phyloP scores from a whole-genome alignment of 2,113 vertebrate genomes.

The Notiomystis cincta region DNA sequence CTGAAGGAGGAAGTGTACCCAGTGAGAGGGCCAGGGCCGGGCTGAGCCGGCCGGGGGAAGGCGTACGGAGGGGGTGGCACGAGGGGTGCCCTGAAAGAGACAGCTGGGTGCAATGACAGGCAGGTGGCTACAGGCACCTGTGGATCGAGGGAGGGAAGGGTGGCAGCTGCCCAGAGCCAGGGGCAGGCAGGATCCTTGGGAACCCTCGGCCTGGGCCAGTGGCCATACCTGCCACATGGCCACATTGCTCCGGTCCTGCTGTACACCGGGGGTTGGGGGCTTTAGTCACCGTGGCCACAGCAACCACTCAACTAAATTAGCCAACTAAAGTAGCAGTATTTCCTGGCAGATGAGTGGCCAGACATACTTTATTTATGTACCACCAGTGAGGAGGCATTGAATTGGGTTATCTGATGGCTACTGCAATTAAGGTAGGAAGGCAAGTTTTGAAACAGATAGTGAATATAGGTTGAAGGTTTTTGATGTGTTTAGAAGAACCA shows the following conservation, averaged over 20 bases:
- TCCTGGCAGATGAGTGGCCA: not conserved
- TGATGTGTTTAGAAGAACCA: accelerated
- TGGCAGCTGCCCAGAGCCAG: accelerated
- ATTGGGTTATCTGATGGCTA: not conserved
- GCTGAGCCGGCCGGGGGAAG: not conserved
- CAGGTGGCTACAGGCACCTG: too few relatives aligned
- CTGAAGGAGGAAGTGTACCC: not conserved
- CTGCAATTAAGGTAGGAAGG: not conserved
- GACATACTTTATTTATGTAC: not conserved
- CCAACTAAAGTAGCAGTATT: accelerated
- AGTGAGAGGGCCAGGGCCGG: accelerated
- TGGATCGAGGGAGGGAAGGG: accelerated
- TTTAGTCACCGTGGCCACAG: not conserved
- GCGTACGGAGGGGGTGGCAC: accelerated
- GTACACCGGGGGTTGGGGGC: accelerated
- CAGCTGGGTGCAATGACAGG: too few relatives aligned
- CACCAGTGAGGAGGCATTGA: not conserved
- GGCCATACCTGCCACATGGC: not conserved
- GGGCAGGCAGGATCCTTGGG: not conserved
- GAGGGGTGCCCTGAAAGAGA: too few relatives aligned
- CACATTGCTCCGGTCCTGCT: accelerated
- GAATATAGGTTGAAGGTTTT: not conserved
- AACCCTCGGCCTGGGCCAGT: accelerated
- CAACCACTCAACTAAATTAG: too few relatives aligned
- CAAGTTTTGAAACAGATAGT: not conserved